Evolutionary conservation across 2,113 vertebrate species (phyloP).

Genomic region (Taurulus bubalis): DNA sequence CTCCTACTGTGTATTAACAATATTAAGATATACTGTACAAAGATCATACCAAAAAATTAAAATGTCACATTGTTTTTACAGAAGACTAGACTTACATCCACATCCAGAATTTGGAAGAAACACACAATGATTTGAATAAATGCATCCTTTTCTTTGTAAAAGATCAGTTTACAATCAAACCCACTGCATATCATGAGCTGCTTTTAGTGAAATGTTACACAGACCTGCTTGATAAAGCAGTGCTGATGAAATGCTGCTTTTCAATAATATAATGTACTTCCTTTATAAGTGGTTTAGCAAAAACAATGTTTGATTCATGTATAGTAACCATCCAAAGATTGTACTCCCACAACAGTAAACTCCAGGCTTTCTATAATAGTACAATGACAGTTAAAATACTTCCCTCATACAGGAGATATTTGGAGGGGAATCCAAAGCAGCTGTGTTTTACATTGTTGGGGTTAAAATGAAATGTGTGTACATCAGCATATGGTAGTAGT

Average conservation of each 20-base stretch:
- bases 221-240: not conserved
- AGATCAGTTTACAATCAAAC: not conserved
- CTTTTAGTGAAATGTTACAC: not conserved
- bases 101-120: not conserved
- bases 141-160: not conserved
- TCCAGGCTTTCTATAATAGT: not conserved
- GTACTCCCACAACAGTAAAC: not conserved
- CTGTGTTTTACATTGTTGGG: conserved; percentile 4
- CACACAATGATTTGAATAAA: no score
- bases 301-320: not conserved
- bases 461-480: not conserved
- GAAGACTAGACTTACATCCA: not conserved
- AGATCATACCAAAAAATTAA: not conserved
- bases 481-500: conserved; percentile 2
- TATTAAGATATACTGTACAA: not conserved
- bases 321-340: not conserved
- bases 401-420: not conserved
- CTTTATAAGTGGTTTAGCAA: not conserved
- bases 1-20: not conserved
- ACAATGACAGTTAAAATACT: not conserved
- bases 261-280: not conserved
- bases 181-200: not conserved
- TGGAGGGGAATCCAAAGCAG: not conserved
- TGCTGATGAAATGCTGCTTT: not conserved
- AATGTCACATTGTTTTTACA: not conserved